Evolutionary conservation across 2,113 vertebrate genomes (phyloP).

Genomic region (Microtus oregoni): DNA sequence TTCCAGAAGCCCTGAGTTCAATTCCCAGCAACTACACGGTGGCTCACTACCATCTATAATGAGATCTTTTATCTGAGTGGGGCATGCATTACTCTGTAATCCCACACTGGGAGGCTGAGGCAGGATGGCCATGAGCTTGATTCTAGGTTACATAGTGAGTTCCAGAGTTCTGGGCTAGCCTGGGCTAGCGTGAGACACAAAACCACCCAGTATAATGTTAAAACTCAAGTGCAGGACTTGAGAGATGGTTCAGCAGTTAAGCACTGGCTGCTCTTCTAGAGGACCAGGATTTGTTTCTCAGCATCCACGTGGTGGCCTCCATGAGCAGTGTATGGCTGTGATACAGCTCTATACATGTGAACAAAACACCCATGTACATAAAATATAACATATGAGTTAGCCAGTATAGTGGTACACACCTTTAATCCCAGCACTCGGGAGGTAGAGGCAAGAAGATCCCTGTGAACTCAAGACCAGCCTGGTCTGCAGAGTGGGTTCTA

Average conservation of each 20-base stretch:
- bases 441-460: neutral
- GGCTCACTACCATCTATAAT: no score
- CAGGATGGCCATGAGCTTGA: neutral
- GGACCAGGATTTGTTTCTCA: neutral
- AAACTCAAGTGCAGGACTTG: neutral
- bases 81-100: no score
- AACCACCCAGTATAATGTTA: neutral
- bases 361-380: neutral
- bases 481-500: neutral
- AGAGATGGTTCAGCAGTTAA: neutral
- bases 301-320: neutral
- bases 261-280: neutral
- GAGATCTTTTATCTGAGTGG: neutral
- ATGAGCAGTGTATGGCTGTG: no score
- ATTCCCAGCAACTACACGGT: no score
- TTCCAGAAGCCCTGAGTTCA: no score
- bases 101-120: neutral
- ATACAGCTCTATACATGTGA: neutral
- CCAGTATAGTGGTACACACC: neutral
- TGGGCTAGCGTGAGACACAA: neutral
- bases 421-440: neutral
- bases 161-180: neutral
- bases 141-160: neutral
- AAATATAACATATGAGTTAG: neutral
- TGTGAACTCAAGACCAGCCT: neutral